Evolutionary conservation across 2,113 vertebrate genomes (phyloP).

Genomic region (Sinosuthora webbiana): DNA sequence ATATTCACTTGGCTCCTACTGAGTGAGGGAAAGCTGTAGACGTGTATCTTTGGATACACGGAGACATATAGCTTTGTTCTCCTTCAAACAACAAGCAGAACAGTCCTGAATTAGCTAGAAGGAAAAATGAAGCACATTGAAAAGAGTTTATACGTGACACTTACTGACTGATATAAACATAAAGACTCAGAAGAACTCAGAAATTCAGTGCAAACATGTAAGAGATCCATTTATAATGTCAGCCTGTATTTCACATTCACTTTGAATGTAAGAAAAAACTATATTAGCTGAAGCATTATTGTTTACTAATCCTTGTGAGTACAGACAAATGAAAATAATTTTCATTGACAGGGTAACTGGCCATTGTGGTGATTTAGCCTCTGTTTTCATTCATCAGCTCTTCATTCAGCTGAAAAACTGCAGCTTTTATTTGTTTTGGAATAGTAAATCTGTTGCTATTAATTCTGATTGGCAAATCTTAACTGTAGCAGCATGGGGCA

Average conservation of each 20-base stretch:
- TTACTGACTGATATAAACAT: background rate
- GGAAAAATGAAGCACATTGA: slow-evolving; percentile 30
- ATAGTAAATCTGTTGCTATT: slow-evolving; percentile 53
- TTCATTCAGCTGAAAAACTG: slow-evolving; percentile 21
- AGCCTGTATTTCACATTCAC: slow-evolving; percentile 67
- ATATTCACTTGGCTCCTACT: background rate
- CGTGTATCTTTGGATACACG: no score
- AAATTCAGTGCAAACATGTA: slow-evolving; percentile 7
- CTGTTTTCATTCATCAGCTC: slow-evolving; percentile 40
- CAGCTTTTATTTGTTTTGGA: slow-evolving; percentile 56
- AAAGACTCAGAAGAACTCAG: slow-evolving; percentile 21
- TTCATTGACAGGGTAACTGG: slow-evolving; percentile 66
- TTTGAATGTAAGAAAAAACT: slow-evolving; percentile 59
- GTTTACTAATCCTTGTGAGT: slow-evolving; percentile 67
- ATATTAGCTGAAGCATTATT: slow-evolving; percentile 48
- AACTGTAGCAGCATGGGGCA: background rate
- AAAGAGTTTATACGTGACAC: background rate
- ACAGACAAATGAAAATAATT: slow-evolving; percentile 68
- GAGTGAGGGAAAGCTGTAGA: background rate
- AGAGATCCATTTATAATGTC: slow-evolving; percentile 41
- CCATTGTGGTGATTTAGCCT: slow-evolving; percentile 45
- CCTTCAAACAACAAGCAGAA: background rate
- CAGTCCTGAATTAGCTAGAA: background rate
- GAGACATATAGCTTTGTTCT: background rate
- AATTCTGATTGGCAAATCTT: slow-evolving; percentile 64